Conservation (phyloP, 2,113 vertebrate genomes). For the Neodon shergylaensis region DNA sequence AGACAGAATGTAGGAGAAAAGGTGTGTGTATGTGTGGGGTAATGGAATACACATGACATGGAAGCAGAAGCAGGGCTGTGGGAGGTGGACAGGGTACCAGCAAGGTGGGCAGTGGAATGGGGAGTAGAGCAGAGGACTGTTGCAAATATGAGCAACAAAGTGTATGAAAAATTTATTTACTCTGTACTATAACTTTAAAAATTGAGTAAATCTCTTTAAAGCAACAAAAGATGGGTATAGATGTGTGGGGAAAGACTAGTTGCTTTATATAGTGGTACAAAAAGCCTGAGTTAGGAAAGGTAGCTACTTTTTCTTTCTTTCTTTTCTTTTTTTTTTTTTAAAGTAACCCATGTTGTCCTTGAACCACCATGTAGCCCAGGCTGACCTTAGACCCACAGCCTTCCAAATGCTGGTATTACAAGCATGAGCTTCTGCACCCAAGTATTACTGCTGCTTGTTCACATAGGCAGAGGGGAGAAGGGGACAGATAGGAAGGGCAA, state of each 20-base stretch:
- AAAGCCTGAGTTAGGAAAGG: neutral
- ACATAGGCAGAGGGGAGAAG: neutral
- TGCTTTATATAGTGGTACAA: slow-evolving; percentile 10
- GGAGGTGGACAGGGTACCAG: neutral
- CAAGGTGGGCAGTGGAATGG: neutral
- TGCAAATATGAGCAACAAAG: too few relatives aligned
- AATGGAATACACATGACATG: neutral
- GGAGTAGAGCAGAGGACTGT: neutral
- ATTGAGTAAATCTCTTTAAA: neutral
- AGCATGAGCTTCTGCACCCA: neutral
- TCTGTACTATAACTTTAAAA: neutral
- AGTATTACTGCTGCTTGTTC: neutral
- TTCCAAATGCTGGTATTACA: neutral
- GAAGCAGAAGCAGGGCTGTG: neutral
- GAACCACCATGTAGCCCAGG: neutral
- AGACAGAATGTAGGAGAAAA: neutral
- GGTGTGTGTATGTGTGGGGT: neutral
- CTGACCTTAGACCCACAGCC: neutral
- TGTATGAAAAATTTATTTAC: neutral
- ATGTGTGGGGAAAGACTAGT: neutral
- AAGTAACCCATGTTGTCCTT: neutral
- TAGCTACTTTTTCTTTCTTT: neutral
- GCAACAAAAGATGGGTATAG: neutral
- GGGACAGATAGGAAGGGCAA: neutral
- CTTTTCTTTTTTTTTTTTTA: neutral